Percentiles rank a stretch among this genome's conserved stretches.
Evolutionary conservation across 2,888 invertebrate genomes (phyloP).

Genomic region (Linnaemya vulpina): DNA sequence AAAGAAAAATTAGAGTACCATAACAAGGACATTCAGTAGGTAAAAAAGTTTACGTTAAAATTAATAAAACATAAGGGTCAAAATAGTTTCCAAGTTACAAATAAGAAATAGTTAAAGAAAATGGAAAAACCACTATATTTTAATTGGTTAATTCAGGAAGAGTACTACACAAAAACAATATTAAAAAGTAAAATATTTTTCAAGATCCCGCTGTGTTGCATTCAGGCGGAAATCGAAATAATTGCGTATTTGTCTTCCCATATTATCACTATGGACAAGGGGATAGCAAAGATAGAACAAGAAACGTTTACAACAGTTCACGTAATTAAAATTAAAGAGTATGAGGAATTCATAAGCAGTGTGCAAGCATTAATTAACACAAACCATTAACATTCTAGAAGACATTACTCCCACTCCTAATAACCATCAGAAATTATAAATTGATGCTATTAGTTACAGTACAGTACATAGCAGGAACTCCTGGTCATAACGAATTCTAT

Average conservation of each 20-base stretch:
- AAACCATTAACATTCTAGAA: conserved; percentile 30
- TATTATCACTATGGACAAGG: background rate
- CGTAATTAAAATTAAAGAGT: background rate
- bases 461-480: conserved; percentile 28
- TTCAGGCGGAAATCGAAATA: no score
- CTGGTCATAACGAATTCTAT: conserved; percentile 23
- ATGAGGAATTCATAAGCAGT: conserved; percentile 3
- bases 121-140: background rate
- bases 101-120: conserved; percentile 17
- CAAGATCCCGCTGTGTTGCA: no score
- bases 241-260: conserved; percentile 20
- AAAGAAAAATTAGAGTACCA: no score
- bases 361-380: background rate
- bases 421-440: conserved; percentile 7
- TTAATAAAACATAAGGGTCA: conserved; percentile 12
- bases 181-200: no score
- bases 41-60: background rate
- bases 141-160: background rate
- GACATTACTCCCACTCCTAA: no score
- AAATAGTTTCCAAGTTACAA: conserved; percentile 1
- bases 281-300: conserved; percentile 3
- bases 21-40: no score
- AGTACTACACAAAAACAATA: no score
- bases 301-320: no score
- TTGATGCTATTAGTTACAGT: conserved; percentile 1